Evolutionary conservation across 2,888 invertebrate species (phyloP).

Genomic region (Euplexia lucipara): DNA sequence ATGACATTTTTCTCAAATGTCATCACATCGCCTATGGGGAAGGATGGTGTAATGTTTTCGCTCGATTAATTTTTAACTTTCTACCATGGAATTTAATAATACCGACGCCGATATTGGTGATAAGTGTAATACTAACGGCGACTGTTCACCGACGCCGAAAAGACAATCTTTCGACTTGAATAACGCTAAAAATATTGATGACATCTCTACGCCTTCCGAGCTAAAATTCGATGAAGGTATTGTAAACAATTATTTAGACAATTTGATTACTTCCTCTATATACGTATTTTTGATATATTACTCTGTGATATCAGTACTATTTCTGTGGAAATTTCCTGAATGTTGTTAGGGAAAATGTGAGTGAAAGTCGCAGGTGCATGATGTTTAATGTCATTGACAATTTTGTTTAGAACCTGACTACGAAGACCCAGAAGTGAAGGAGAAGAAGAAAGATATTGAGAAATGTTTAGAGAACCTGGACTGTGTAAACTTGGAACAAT

Average conservation of each 20-base stretch:
- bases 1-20: conserved; percentile 72
- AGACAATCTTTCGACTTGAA: conserved; percentile 78
- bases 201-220: conserved; percentile 91
- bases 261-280: conserved; percentile 68
- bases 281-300: conserved; percentile 41
- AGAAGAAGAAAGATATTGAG: conserved; percentile 92
- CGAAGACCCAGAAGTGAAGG: conserved; percentile 91
- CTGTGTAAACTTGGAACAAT: conserved; percentile 87
- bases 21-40: conserved; percentile 70
- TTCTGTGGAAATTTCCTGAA: conserved; percentile 1
- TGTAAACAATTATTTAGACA: conserved; percentile 78
- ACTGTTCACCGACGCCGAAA: conserved; percentile 76
- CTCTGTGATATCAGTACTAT: conserved; percentile 30
- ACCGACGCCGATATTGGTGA: conserved; percentile 77
- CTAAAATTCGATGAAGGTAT: conserved; percentile 94
- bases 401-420: conserved; percentile 89
- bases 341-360: conserved; percentile 32
- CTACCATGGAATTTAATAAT: conserved; percentile 83
- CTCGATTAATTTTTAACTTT: conserved; percentile 78
- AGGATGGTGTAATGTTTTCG: conserved; percentile 87
- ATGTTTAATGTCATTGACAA: conserved; percentile 56
- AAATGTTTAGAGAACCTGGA: conserved; percentile 87
- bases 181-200: conserved; percentile 88
- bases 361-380: conserved; percentile 68
- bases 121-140: conserved; percentile 81